phyloP scores from a whole-genome alignment of 2,797 vertebrate genomes.

The Sebastes melanostomus region DNA sequence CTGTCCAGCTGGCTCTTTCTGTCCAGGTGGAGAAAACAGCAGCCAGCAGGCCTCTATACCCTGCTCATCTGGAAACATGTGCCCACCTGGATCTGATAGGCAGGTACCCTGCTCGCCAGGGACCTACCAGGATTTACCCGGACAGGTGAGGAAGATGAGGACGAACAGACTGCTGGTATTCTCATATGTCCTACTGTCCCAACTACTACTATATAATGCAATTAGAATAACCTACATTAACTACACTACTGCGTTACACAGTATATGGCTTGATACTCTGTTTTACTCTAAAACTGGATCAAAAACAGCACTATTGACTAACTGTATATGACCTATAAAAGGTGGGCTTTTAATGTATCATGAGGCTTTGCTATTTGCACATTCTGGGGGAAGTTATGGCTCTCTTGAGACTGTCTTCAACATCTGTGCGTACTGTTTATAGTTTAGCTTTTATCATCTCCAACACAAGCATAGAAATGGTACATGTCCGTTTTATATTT shows the following conservation, averaged over 20 bases:
- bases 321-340: neutral
- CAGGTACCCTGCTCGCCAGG: constrained; percentile 83
- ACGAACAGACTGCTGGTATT: neutral
- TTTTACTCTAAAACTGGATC: neutral
- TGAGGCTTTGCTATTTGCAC: neutral
- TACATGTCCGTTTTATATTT: neutral
- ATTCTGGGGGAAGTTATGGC: neutral
- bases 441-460: neutral
- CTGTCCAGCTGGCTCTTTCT: constrained; percentile 87
- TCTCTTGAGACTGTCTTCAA: neutral
- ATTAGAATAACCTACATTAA: neutral
- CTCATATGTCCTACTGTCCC: neutral
- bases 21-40: constrained; percentile 78
- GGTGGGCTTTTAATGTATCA: neutral
- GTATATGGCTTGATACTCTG: neutral
- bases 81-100: constrained; percentile 84
- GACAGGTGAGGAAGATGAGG: constrained; percentile 75
- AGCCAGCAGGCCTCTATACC: constrained; percentile 63
- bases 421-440: neutral
- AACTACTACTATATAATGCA: neutral
- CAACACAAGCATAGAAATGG: neutral
- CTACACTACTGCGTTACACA: neutral
- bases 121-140: constrained; percentile 85
- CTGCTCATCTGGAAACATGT: constrained; percentile 87
- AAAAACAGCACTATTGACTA: neutral